A percentile compares a stretch with the other conserved stretches of the same genome.
phyloP scores from a whole-genome alignment of 30 jellyfish, hydroid and myxozoan species.

The Haliclystus octoradiatus region DNA sequence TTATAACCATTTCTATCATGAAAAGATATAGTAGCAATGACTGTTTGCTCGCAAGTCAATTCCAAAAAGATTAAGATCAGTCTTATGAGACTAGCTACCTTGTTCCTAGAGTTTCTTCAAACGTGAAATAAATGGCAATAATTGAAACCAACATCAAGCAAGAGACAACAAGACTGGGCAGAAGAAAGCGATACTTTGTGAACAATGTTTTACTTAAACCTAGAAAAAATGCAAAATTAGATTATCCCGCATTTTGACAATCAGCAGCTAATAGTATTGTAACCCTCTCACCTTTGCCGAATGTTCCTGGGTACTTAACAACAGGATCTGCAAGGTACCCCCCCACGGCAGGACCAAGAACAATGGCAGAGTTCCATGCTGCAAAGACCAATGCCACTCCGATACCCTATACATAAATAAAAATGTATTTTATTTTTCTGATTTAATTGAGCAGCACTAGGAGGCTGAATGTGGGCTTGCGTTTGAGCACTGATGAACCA shows the following conservation, averaged over 20 bases:
- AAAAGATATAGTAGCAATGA: too few relatives aligned
- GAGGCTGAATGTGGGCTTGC: too few relatives aligned
- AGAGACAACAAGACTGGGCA: conserved; percentile 62
- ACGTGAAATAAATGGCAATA: conserved; percentile 30
- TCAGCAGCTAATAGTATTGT: too few relatives aligned
- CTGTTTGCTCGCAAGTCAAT: too few relatives aligned
- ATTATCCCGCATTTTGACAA: too few relatives aligned
- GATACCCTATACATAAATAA: conserved; percentile 35
- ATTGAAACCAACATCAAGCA: conserved; percentile 39
- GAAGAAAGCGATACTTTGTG: conserved; percentile 38
- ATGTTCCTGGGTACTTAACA: conserved; percentile 42
- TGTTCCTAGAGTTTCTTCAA: conserved; percentile 53
- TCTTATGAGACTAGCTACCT: too few relatives aligned
- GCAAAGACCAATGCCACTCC: conserved; percentile 89
- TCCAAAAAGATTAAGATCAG: too few relatives aligned
- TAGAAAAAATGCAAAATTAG: too few relatives aligned
- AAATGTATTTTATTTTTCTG: background rate
- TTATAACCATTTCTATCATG: too few relatives aligned
- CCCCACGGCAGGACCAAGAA: conserved; percentile 93
- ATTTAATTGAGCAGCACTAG: background rate
- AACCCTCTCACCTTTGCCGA: conserved; percentile 54
- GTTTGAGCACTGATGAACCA: too few relatives aligned
- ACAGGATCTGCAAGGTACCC: conserved; percentile 81
- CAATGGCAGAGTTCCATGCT: conserved; percentile 96
- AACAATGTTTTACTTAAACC: conserved; percentile 38